Evolutionary conservation across 2,113 vertebrate genomes (phyloP).

Genomic region (Nansenia antarctica): DNA sequence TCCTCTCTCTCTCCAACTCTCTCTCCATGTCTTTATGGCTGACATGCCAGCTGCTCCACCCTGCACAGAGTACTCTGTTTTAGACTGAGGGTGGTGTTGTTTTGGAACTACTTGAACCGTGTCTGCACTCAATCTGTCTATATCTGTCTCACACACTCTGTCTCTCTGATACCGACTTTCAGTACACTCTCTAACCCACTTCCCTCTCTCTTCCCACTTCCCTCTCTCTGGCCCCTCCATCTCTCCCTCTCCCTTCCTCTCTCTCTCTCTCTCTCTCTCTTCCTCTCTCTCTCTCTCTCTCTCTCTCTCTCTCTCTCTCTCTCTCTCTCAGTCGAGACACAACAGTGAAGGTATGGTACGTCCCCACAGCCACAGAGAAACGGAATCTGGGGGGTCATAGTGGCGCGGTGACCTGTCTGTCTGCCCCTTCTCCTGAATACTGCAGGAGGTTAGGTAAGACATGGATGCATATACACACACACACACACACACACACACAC

Average conservation of each 20-base stretch:
- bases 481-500: slow-evolving; percentile 3
- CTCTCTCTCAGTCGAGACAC: slow-evolving; percentile 72
- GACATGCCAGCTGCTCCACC: slow-evolving; percentile 5
- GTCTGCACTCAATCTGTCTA: slow-evolving; percentile 17
- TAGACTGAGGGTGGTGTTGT: slow-evolving; percentile 5
- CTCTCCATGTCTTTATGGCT: slow-evolving; percentile 3
- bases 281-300: too few relatives aligned
- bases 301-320: slow-evolving; percentile 3
- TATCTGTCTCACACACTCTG: not conserved
- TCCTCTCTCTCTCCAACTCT: not conserved
- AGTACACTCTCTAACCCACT: too few relatives aligned
- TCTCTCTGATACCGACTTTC: too few relatives aligned
- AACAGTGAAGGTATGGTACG: slow-evolving; percentile 81
- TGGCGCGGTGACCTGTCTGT: slow-evolving; percentile 76
- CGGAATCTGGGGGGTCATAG: slow-evolving; percentile 81
- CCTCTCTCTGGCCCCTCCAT: too few relatives aligned
- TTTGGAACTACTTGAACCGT: slow-evolving; percentile 45
- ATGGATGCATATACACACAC: slow-evolving; percentile 1
- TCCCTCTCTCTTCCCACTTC: too few relatives aligned
- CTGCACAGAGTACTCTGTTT: slow-evolving; percentile 5
- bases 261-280: not conserved
- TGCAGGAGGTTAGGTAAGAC: slow-evolving; percentile 73
- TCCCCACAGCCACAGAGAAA: slow-evolving; percentile 79
- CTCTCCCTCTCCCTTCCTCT: not conserved
- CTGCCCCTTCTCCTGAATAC: slow-evolving; percentile 70